Base-by-base conservation (phyloP, 2,113 vertebrate species). In the Nesospiza acunhae region DNA sequence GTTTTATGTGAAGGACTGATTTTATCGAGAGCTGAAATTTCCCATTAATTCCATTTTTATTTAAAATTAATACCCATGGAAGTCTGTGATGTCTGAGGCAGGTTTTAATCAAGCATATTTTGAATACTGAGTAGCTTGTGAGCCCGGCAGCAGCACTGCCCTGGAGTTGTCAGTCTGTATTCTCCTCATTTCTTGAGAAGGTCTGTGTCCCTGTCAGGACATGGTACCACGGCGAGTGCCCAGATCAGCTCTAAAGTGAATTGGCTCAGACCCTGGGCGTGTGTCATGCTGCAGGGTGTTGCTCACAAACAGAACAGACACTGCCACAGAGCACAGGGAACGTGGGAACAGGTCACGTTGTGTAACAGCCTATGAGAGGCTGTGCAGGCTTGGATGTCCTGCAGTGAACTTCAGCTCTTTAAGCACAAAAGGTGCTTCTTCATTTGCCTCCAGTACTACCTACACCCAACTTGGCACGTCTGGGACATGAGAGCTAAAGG, bases 211-310 rank as follows among this genome's bases (percentile, higher is more conserved):
- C 4, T 53, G n/a, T 50, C 42, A 53, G 30, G 46, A 60, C 35
- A 18, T 0, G 0, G 42, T 24, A 7, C 26, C 17, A 2, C 27
- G 14, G 13, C 55, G 60, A 6, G 30, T 84, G 39, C 39, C 58
- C 35, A 64, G 27, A 53, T 56, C 30, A 35, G 62, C 17, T 79
- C 44, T 52, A 58, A 68, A 90, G 33, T 13, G 3, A 59, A 21
- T 10, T 66, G 44, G 28, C 53, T 83, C 44, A 17, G 23, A 21
- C 69, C 53, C 30, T 30, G 56, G 19, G 33, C 2, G 2, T 7
- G 24, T 74, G 46, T n/a, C 42, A 16, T 5, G 1, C 55, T 77
- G 60, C 19, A 0, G 0, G 41, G 11, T 60, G 24, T 1, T 19
- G 66, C 67, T 63, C 5, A 0, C 35, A 42, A 56, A 23, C 21